Evolutionary conservation across 1,140 invertebrate species (phyloP), one percentile per base, ranked within the genome.

Genomic region (Ceratina japonica): DNA sequence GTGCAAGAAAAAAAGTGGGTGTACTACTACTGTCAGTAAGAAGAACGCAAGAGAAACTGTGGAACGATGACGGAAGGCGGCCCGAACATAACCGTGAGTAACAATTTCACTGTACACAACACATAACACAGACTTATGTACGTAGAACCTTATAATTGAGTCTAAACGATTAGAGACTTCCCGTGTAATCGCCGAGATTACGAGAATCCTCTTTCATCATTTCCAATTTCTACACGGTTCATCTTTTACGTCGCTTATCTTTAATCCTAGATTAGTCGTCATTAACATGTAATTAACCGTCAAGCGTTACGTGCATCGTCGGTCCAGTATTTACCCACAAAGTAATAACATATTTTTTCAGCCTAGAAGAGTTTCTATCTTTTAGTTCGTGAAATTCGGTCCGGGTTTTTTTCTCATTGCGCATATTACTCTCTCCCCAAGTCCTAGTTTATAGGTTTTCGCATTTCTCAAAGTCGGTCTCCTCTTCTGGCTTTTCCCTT

Each of bases 1-100:
- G 75, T 72, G 75, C 69, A 72, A 37, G 75, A 78, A 78, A 78
- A 78, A 78, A 72, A 49, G 75, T 72, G 75, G 27, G 59, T 18
- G 75, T 44, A 37, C n/a, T 12, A 37, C n/a, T 12, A 1, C 49
- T 44, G 56, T 56, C 22, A 78, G 61, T 27, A 72, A 70, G 75
- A 76, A 62, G 51, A 52, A 72, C 49, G 49, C 31, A 52, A 64
- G 58, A 52, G 68, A 72, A 78, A 78, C 49, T 16, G 27, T 58
- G 22, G n/a, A 44, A 78, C 75, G 69, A 78, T 78, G 68, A 78
- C 68, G 68, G 75, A 72, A 77, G 75, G 66, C 68, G 68, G 58
- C 12, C 75, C 75, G 7, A 78, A 71, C 59, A 72, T 64, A 78
- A 72, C 44, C 61, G 75, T 78, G 51, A 78, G 75, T 72, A 78